Base-by-base conservation (phyloP, 2,113 vertebrate genomes). In the Loxodonta africana region DNA sequence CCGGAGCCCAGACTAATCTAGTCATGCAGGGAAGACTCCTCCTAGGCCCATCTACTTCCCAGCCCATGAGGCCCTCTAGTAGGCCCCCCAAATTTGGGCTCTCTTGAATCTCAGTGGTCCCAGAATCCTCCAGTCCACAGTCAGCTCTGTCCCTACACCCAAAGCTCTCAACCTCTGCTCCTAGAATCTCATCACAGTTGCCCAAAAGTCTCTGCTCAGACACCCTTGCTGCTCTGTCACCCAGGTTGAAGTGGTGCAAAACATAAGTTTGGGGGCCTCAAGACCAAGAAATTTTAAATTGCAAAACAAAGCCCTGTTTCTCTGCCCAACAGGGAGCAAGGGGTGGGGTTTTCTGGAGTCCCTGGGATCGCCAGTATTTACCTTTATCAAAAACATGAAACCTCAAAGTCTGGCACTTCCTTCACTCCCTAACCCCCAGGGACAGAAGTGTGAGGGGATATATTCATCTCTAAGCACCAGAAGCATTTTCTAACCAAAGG, bases 231-330 rank as follows among this genome's bases (percentile, higher is more conserved):
- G n/a, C 21, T 88, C 17, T 26, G 21, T 9, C 0, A 41, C 21
- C 21, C 51, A 86, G 71, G 76, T 65, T 30, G 44, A 92, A 92
- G 63, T 17, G 3, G 37, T 90, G 48, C 26, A 82, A 69, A 82
- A 92, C 11, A 83, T 63, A 60, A 83, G 76, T 93, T 62, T 85
- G 78, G 5, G 89, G n/a, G 37, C 77, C 41, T 92, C 25, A 23
- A 57, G 37, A 93, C 20, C 46, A 96, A 95, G 57, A 95, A 94
- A 74, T 60, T 94, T 84, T 48, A 83, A 73, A 77, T 33, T 89
- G 71, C n/a, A 69, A 81, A 97, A 91, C 41, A 91, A 77, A 94
- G 46, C 25, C 14, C 26, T 41, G 11, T 82, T 94, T 82, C 65
- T 91, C 71, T 89, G 51, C 44, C 53, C 80, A 76, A 60, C 65